Percentiles rank a stretch among this genome's conserved stretches.
These are phyloP conservation scores for Percopsis transmontana DNA, from an alignment of 2,113 vertebrate species.

Conservation along the genomic window DNA sequence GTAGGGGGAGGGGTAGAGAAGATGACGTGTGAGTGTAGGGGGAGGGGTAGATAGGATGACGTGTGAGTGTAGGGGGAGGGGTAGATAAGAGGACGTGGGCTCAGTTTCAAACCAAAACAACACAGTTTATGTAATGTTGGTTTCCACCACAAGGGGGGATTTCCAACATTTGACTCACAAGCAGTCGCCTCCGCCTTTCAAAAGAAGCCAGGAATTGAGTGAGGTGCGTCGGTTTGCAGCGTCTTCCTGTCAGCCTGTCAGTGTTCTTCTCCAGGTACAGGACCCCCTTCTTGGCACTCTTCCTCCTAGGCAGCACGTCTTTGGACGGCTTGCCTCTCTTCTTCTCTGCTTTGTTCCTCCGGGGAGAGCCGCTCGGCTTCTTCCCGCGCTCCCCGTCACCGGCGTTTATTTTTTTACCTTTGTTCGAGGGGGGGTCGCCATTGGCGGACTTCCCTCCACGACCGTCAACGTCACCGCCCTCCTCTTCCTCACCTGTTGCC, in stretches of 20 bases:
- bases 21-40: too few relatives aligned
- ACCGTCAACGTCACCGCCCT: constrained; percentile 22
- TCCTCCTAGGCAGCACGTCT: constrained; percentile 75
- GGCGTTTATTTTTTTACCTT: constrained; percentile 74
- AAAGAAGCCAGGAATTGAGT: constrained; percentile 81
- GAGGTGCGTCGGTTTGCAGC: constrained; percentile 55
- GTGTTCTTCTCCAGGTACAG: constrained; percentile 70
- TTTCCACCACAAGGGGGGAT: too few relatives aligned
- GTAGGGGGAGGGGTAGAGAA: too few relatives aligned
- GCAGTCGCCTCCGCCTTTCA: constrained; percentile 84
- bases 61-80: too few relatives aligned
- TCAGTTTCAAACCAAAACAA: too few relatives aligned
- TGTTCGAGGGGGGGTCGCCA: too few relatives aligned
- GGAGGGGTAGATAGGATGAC: too few relatives aligned
- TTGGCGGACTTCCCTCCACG: too few relatives aligned
- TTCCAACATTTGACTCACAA: constrained; percentile 83
- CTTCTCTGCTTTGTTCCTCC: constrained; percentile 80
- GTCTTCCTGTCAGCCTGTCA: constrained; percentile 66
- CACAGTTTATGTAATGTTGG: too few relatives aligned
- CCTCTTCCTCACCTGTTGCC: constrained; percentile 25
- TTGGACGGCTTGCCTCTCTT: constrained; percentile 77
- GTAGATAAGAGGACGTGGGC: too few relatives aligned
- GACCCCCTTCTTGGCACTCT: constrained; percentile 71
- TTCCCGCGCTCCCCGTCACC: constrained; percentile 73
- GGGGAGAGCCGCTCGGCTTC: constrained; percentile 74